Percentiles rank a stretch among this genome's conserved stretches.
These are phyloP conservation scores for Chelonus formosanus DNA, from an alignment of 2,888 invertebrate genomes.

Conservation along the genomic window DNA sequence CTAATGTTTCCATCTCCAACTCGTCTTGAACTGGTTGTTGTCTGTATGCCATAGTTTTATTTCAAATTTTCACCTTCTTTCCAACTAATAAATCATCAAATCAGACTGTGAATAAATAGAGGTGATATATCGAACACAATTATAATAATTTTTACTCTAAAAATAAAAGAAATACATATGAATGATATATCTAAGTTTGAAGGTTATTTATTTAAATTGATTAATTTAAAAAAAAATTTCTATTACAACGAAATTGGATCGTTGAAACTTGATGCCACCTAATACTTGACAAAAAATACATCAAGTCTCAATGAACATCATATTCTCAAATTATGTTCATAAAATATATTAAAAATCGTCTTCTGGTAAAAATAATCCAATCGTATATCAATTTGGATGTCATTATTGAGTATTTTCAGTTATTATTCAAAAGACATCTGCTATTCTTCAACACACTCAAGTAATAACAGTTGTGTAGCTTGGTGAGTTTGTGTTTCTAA, in stretches of 20 bases:
- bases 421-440: constrained; percentile 2
- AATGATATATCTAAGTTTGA: no score
- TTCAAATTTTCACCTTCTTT: neutral
- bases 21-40: constrained; percentile 69
- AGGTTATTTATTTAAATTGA: no score
- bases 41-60: constrained; percentile 51
- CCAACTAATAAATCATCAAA: constrained; percentile 22
- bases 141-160: no score
- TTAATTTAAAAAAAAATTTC: no score
- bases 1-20: constrained; percentile 79
- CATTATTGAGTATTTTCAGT: neutral
- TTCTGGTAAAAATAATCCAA: neutral
- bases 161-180: no score
- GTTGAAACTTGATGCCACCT: no score
- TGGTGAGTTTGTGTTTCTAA: neutral
- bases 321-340: no score
- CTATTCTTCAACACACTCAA: neutral
- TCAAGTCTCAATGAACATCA: no score
- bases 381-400: neutral
- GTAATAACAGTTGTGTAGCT: neutral
- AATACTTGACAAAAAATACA: no score
- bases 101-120: constrained; percentile 6
- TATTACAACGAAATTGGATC: no score
- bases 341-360: neutral
- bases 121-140: no score